Evolutionary conservation across 2,113 vertebrate species (phyloP).

Genomic region (Grammomys surdaster): DNA sequence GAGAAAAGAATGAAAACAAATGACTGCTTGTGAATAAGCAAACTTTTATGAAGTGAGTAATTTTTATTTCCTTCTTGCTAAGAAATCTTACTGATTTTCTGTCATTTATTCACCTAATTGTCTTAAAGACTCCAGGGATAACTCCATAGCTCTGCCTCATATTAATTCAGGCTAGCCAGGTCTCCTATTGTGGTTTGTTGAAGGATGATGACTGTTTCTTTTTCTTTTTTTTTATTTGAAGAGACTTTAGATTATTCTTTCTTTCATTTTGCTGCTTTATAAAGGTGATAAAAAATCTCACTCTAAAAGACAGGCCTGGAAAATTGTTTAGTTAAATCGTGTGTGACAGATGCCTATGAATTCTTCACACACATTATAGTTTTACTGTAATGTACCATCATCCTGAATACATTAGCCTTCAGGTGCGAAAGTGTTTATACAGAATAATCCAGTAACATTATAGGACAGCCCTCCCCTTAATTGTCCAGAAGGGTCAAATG

Average conservation of each 20-base stretch:
- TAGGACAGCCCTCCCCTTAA: background rate
- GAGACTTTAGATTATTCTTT: slow-evolving; percentile 35
- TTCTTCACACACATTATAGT: slow-evolving; percentile 46
- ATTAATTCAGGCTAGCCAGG: background rate
- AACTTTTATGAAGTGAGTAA: background rate
- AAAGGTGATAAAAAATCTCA: slow-evolving; percentile 68
- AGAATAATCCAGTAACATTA: background rate
- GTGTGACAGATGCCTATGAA: slow-evolving; percentile 35
- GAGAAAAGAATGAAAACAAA: background rate
- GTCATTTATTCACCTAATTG: slow-evolving; percentile 57
- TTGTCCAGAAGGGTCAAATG: background rate
- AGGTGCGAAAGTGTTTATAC: slow-evolving; percentile 49
- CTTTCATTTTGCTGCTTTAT: slow-evolving; percentile 67
- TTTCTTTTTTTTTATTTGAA: slow-evolving; percentile 45
- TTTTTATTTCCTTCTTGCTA: slow-evolving; percentile 62
- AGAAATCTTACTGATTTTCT: slow-evolving; percentile 6
- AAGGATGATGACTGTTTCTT: slow-evolving; percentile 5
- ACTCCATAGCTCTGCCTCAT: accelerated
- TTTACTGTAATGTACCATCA: slow-evolving; percentile 53
- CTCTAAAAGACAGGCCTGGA: slow-evolving; percentile 49
- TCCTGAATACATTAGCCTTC: slow-evolving; percentile 44
- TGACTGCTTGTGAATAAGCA: background rate
- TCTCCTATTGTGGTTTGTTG: slow-evolving; percentile 21
- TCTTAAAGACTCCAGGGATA: slow-evolving; percentile 8
- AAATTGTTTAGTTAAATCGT: slow-evolving; percentile 71